Evolutionary conservation across 2,888 invertebrate genomes (phyloP).

Genomic region (Agrotis clavis): DNA sequence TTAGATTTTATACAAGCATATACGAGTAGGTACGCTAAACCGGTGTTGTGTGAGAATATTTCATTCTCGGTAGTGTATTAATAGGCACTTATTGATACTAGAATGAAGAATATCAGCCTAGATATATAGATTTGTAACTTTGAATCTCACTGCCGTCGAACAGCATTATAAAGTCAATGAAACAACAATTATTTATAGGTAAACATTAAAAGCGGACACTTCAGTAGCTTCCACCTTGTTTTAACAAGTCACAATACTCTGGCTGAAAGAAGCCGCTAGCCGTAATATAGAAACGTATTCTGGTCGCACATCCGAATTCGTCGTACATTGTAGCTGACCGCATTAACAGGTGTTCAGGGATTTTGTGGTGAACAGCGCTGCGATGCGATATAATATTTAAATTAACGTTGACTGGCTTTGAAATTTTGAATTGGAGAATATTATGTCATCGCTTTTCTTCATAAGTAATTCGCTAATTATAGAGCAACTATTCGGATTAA

Average conservation of each 20-base stretch:
- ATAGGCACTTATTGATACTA: too few relatives aligned
- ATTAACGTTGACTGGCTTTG: constrained; percentile 1
- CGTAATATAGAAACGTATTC: constrained; percentile 14
- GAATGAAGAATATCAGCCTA: too few relatives aligned
- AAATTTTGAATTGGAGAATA: neutral
- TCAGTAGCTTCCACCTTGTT: neutral
- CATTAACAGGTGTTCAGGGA: constrained; percentile 41
- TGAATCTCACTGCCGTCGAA: too few relatives aligned
- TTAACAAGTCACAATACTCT: neutral
- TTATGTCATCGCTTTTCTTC: neutral
- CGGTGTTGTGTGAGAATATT: too few relatives aligned
- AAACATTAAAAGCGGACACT: neutral
- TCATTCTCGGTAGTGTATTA: too few relatives aligned
- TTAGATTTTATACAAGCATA: too few relatives aligned
- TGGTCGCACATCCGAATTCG: neutral
- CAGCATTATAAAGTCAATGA: too few relatives aligned
- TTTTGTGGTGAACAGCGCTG: constrained; percentile 26
- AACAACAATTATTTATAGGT: too few relatives aligned
- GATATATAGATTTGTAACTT: too few relatives aligned
- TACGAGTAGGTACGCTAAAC: too few relatives aligned
- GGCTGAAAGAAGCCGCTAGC: constrained; percentile 4
- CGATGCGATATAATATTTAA: constrained; percentile 19
- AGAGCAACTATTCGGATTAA: too few relatives aligned
- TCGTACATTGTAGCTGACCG: constrained; percentile 24
- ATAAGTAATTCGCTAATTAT: too few relatives aligned